Base-by-base conservation (phyloP, 2,888 invertebrate species). In the Acrobeloides nanus region DNA sequence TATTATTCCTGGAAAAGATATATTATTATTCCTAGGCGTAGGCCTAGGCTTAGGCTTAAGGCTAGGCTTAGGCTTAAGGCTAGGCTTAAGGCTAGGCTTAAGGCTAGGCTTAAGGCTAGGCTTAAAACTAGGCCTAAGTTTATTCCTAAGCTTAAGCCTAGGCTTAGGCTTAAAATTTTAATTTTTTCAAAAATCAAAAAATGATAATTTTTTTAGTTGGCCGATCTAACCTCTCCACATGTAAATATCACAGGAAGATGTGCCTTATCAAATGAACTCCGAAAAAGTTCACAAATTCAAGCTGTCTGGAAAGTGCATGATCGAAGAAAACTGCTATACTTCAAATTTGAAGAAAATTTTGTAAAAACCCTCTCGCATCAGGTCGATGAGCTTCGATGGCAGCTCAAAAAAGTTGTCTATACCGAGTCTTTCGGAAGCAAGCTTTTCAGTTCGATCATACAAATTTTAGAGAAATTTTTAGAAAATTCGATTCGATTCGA, bases 321-420 rank as follows among this genome's bases (percentile, higher is more conserved):
- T n/a, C 41, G 56, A 20, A 34, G 46, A 15, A 64, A 64, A 45
- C 46, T 45, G 4, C 31, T 59, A n/a, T 39, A 47, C 15, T 57
- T 59, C 31, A 26, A 25, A 25, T 57, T 57, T 38, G 25, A 37
- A 4, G 55, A 54, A 23, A 26, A 37, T 7, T 57, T 53, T 21
- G 57, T 57, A 29, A 17, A 46, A 15, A 29, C 44, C n/a, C 15
- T 50, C 5, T 35, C 35, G 4, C 53, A 66, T 25, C 53, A 59
- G 8, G 55, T 61, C 8, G 64, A 66, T 31, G 66, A 68, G 37
- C 40, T 70, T 6, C 57, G 69, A 26, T 68, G 68, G 68, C 57
- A 58, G 38, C 38, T 68, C 45, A 46, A 53, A 2, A 62, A 55
- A 42, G 51, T 68, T 32, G 49, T 56, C 10, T 68, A 64, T 49